Evolutionary conservation across 1,140 invertebrate species (phyloP), one percentile per base, ranked within the genome.

Genomic region (Diplogasteroides magnus): DNA sequence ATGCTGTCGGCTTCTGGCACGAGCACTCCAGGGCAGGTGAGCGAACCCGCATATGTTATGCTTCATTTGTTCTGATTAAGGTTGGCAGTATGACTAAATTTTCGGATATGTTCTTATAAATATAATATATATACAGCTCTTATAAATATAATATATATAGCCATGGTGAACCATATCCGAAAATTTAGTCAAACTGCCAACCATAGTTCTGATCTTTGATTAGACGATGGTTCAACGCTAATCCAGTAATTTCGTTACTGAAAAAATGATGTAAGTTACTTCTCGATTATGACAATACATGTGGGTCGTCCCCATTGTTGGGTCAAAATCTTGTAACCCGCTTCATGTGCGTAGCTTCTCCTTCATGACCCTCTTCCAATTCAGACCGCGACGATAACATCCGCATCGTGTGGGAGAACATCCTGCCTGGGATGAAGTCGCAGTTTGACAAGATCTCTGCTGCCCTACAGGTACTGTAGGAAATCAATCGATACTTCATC

Each of bases 371-470:
- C 37, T 6, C 19, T 19, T 61, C 59, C 25, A 26, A 11, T 61
- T 61, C 59, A 77, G 80, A 80, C 65, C 37, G 79, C 1, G 79
- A 81, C 59, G 74, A 83, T 37, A 74, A 83, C 57, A 77, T 83
- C 25, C 55, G 61, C 11, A 83, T 83, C n/a, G 64, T 71, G n/a
- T 82, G 80, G 80, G 81, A 82, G 56, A 82, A 82, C 62, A 83
- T 82, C 67, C 61, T 82, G 69, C 77, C 77, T 61, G 79, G 79
- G 57, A 83, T 81, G 81, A 80, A 83, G 59, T 72, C 68, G n/a
- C 80, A 82, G 65, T 82, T 82, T 62, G 79, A 82, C 58, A 80
- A 82, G 32, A 80, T 82, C 69, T 79, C 77, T 15, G 71, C 79
- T 3, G 81, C 80, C 6, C 64, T 83, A 1, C 70, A 72, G 56